Evolutionary conservation across 2,797 vertebrate species (phyloP).

Genomic region (Saxicola maurus): DNA sequence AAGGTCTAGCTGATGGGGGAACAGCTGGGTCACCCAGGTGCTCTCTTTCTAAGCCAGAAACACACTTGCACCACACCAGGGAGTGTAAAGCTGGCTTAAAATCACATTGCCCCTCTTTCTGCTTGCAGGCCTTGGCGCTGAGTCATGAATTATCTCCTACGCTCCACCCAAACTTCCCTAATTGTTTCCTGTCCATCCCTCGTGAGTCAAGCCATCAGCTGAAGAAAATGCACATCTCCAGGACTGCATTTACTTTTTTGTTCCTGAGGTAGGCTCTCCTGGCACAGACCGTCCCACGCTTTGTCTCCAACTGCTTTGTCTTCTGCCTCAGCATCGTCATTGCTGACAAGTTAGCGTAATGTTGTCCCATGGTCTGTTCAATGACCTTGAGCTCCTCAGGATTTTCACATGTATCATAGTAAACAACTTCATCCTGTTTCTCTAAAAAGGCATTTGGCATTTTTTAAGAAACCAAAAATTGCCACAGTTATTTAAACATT

Average conservation of each 20-base stretch:
- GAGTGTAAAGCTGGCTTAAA: not conserved
- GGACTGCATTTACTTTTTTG: conserved; percentile 79
- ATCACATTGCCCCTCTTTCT: not conserved
- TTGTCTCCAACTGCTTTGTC: conserved; percentile 81
- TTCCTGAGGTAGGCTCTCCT: conserved; percentile 86
- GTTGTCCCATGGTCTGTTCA: conserved; percentile 44
- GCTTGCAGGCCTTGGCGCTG: not conserved
- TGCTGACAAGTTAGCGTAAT: conserved; percentile 40
- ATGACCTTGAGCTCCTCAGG: conserved; percentile 82
- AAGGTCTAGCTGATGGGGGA: not conserved
- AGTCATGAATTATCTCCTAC: fast-evolving
- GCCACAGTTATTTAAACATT: conserved; percentile 52
- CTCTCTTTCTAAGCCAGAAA: not conserved
- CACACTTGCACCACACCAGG: not conserved
- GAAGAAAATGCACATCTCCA: conserved; percentile 35
- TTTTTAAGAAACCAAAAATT: conserved; percentile 38
- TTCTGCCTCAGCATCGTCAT: conserved; percentile 72
- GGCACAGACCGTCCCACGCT: conserved; percentile 84
- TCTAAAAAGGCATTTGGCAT: conserved; percentile 75
- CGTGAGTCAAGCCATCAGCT: not conserved
- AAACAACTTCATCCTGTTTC: conserved; percentile 91
- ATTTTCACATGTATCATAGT: conserved; percentile 90
- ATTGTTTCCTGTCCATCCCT: not conserved
- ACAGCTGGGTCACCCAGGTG: not conserved
- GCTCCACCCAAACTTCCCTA: conserved; percentile 21